Base-by-base conservation (phyloP, 2,888 invertebrate species). In the Isoperla grammatica region DNA sequence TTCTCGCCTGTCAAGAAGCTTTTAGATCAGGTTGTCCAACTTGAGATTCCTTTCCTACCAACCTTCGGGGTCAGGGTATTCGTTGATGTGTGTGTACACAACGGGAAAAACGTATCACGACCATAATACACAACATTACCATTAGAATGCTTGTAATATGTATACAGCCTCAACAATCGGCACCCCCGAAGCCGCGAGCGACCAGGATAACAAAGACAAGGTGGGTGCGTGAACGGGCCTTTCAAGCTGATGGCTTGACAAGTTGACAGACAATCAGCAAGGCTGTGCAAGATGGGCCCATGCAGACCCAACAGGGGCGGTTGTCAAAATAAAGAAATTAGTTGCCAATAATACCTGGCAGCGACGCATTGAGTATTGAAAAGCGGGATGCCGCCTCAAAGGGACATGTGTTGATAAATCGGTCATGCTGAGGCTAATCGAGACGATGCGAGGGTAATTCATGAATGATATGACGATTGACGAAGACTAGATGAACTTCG, bases 71-170 rank as follows among this genome's bases (percentile, higher is more conserved):
- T 50, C 29, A 29, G 35, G 12, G 15, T 50, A n/a, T n/a, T n/a
- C n/a, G n/a, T n/a, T n/a, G n/a, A n/a, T n/a, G 35, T 50, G 29
- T 50, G 29, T 23, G 29, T 50, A 39, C 17, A 53, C 53, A 53
- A 39, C 39, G 39, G 37, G 53, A 53, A 53, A 45, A 53, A 53
- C 53, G 39, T 53, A 53, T 53, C 37, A 53, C 37, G 23, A 50
- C 29, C 29, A 53, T 15, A 53, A 53, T 53, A 53, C 53, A 37
- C 37, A 15, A 53, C 53, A 59, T 59, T 59, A 59, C 23, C 59
- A 59, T 59, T 11, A 59, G 50, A 59, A 59, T 54, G 43, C 17
- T 17, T 59, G 59, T 59, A 59, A 59, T 59, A 53, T 60, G 60
- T 46, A 53, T 17, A 37, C 37, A 53, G 37, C 19, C 53, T 15